Evolutionary conservation across 2,888 invertebrate species (phyloP).

Genomic region (Mythimna albipuncta): DNA sequence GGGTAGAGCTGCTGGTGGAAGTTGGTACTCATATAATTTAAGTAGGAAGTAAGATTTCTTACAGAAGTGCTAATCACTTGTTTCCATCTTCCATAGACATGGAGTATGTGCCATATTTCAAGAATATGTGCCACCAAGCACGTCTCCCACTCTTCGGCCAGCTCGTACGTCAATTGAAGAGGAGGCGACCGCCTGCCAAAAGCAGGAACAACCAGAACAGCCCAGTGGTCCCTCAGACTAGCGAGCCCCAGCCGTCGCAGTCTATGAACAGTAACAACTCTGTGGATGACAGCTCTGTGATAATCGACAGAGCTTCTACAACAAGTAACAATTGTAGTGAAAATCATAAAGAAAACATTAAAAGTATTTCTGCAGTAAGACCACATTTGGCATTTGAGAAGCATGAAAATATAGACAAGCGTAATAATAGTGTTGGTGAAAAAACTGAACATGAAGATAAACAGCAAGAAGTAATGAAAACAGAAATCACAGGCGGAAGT

Average conservation of each 20-base stretch:
- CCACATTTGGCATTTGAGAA: constrained; percentile 64
- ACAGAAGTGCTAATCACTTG: neutral
- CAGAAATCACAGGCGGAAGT: constrained; percentile 79
- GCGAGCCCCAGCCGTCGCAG: too few relatives aligned
- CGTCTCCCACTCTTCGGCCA: constrained; percentile 79
- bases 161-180: too few relatives aligned
- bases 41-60: neutral
- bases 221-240: constrained; percentile 33
- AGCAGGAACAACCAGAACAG: neutral
- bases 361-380: constrained; percentile 90
- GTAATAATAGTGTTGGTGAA: constrained; percentile 81
- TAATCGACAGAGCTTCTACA: too few relatives aligned
- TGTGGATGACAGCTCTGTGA: too few relatives aligned
- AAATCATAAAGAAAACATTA: constrained; percentile 88
- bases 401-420: constrained; percentile 79
- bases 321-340: constrained; percentile 87
- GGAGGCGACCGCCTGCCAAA: too few relatives aligned
- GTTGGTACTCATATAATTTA: neutral
- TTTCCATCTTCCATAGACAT: constrained; percentile 74
- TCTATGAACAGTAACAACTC: too few relatives aligned
- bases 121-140: constrained; percentile 86
- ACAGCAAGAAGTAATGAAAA: constrained; percentile 75
- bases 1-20: too few relatives aligned
- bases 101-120: constrained; percentile 82
- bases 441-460: constrained; percentile 75